A percentile compares a stretch with the other conserved stretches of the same genome.
Conservation (phyloP, 2,113 vertebrate species). For the Oryzias curvinotus region DNA sequence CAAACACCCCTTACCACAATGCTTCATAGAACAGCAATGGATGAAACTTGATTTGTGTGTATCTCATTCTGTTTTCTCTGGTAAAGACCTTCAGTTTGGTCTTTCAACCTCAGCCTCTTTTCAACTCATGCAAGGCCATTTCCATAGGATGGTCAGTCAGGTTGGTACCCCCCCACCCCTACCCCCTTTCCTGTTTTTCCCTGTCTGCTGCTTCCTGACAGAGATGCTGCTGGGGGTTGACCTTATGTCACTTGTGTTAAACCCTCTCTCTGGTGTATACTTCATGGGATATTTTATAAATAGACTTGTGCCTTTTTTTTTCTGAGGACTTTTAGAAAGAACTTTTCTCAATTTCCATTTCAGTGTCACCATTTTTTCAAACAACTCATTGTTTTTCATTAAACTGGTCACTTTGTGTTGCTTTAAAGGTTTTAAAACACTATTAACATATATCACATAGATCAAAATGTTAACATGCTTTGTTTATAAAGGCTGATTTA, state of each 20-base stretch:
- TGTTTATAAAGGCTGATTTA: too few relatives aligned
- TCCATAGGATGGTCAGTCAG: conserved; percentile 34
- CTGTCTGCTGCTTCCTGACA: conserved; percentile 56
- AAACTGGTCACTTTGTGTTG: too few relatives aligned
- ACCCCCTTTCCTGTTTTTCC: conserved; percentile 61
- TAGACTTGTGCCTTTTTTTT: conserved; percentile 11
- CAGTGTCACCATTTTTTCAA: too few relatives aligned
- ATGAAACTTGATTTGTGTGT: too few relatives aligned
- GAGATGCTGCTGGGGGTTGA: conserved; percentile 36
- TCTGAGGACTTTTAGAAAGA: background rate
- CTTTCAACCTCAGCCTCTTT: conserved; percentile 47
- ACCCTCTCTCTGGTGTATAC: conserved; percentile 1
- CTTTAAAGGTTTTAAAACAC: too few relatives aligned
- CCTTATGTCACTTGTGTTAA: conserved; percentile 28
- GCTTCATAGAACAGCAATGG: too few relatives aligned
- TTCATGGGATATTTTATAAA: conserved; percentile 28
- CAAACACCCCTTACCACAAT: too few relatives aligned
- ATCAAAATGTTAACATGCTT: too few relatives aligned
- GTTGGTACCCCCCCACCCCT: conserved; percentile 35
- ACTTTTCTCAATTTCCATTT: too few relatives aligned
- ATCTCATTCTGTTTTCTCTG: background rate
- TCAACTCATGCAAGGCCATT: conserved; percentile 31
- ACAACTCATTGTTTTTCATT: too few relatives aligned
- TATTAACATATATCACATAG: too few relatives aligned
- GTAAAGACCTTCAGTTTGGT: conserved; percentile 30